Evolutionary conservation across 1,140 invertebrate genomes (phyloP).

Genomic region (Bombus ignitus): DNA sequence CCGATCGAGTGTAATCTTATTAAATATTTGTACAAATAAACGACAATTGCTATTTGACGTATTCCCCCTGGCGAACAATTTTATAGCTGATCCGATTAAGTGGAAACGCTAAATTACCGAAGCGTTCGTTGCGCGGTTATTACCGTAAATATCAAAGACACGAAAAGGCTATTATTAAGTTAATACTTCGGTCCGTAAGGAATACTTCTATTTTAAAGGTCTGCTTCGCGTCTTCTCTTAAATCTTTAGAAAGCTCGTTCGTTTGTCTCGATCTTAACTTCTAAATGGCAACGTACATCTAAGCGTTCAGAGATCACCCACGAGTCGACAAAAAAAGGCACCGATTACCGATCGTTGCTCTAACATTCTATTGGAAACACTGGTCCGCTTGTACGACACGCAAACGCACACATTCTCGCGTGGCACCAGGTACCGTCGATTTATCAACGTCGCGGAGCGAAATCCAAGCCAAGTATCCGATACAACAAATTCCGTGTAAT

Average conservation of each 20-base stretch:
- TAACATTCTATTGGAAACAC: not conserved
- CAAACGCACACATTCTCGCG: not conserved
- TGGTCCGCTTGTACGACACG: not conserved
- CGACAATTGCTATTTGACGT: not conserved
- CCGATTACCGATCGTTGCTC: not conserved
- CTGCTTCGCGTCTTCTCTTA: not conserved
- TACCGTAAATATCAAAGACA: not conserved
- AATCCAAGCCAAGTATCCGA: slow-evolving; percentile 37
- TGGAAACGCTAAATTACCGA: not conserved
- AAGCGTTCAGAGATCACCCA: not conserved
- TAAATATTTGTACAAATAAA: slow-evolving; percentile 55
- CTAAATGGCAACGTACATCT: not conserved
- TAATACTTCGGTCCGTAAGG: not conserved
- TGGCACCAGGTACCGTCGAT: not conserved
- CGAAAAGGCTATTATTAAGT: not conserved
- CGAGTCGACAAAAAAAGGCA: not conserved
- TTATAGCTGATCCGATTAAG: slow-evolving; percentile 8
- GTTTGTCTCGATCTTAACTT: too few relatives aligned
- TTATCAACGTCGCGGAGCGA: slow-evolving; percentile 33
- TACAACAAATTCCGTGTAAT: slow-evolving; percentile 49
- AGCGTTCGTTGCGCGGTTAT: not conserved
- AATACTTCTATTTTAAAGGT: not conserved
- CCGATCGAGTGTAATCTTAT: slow-evolving; percentile 43
- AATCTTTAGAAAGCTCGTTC: not conserved
- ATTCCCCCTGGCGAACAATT: not conserved